These are phyloP conservation scores for Harmothoe impar DNA, from an alignment of 2,888 invertebrate genomes.

Conservation along the genomic window DNA sequence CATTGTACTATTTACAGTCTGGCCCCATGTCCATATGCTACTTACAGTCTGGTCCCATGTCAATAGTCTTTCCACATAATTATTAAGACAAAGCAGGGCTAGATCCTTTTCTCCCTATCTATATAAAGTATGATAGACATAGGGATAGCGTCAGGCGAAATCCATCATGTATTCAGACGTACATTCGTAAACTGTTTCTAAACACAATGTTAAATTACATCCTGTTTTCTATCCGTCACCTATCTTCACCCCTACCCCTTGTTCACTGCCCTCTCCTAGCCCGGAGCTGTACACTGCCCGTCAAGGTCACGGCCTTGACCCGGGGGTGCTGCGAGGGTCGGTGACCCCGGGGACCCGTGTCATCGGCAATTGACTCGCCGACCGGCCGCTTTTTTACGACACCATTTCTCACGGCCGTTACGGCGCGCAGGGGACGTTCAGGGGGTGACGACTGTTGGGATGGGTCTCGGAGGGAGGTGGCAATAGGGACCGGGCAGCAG, in stretches of 20 bases:
- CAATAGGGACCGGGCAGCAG: neutral
- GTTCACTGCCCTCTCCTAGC: neutral
- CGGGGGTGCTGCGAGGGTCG: neutral
- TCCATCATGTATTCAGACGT: too few species aligned
- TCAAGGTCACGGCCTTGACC: slow-evolving; percentile 51
- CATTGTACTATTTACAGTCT: too few species aligned
- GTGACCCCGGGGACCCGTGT: slow-evolving; percentile 56
- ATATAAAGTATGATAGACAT: too few species aligned
- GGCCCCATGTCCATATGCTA: too few species aligned
- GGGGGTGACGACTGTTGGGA: neutral
- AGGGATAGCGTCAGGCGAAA: too few species aligned
- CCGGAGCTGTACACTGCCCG: neutral
- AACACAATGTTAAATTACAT: too few species aligned
- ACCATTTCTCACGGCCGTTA: slow-evolving; percentile 43
- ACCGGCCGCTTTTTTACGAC: slow-evolving; percentile 54
- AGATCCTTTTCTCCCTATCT: too few species aligned
- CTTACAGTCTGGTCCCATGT: too few species aligned
- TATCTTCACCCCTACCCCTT: neutral
- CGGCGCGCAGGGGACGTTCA: neutral
- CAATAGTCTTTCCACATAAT: too few species aligned
- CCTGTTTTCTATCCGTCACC: neutral
- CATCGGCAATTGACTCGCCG: slow-evolving; percentile 53
- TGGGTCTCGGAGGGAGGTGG: slow-evolving; percentile 2
- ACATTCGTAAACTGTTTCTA: too few species aligned
- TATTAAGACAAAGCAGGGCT: too few species aligned